Conservation (phyloP, 2,113 vertebrate genomes). For the Numida meleagris region DNA sequence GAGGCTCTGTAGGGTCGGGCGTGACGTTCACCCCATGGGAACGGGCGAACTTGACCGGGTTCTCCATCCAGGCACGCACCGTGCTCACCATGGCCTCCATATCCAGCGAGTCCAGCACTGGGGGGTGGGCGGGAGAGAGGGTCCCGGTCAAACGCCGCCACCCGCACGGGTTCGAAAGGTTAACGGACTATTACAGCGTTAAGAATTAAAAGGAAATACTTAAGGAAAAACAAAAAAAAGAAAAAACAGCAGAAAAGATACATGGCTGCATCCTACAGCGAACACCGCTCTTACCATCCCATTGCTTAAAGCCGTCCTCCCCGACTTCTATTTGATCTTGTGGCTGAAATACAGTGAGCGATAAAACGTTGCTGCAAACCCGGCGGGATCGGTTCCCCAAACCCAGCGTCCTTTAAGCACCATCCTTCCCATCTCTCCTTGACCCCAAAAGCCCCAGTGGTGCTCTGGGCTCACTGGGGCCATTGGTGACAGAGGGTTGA, state of each 20-base stretch:
- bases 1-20: slow-evolving; percentile 47
- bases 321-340: slow-evolving; percentile 98
- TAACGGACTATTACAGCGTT: slow-evolving; percentile 11
- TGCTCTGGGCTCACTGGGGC: background rate
- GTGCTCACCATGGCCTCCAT: slow-evolving; percentile 97
- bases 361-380: slow-evolving; percentile 80
- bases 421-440: background rate
- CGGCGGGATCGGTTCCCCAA: slow-evolving; percentile 74
- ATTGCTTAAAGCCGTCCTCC: slow-evolving; percentile 99
- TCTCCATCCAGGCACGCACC: slow-evolving; percentile 87
- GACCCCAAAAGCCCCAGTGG: background rate
- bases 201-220: slow-evolving; percentile 43
- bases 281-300: slow-evolving; percentile 93
- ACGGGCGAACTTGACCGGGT: slow-evolving; percentile 92
- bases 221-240: slow-evolving; percentile 22
- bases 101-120: slow-evolving; percentile 86
- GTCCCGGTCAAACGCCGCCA: background rate
- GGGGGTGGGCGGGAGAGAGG: background rate
- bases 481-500: background rate
- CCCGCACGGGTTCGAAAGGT: background rate
- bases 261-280: slow-evolving; percentile 80
- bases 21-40: slow-evolving; percentile 87
- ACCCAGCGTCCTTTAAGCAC: no score
- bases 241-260: slow-evolving; percentile 2
- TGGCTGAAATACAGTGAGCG: slow-evolving; percentile 96